Conservation (phyloP, 1,140 invertebrate genomes). For the Tyrophagus putrescentiae region DNA sequence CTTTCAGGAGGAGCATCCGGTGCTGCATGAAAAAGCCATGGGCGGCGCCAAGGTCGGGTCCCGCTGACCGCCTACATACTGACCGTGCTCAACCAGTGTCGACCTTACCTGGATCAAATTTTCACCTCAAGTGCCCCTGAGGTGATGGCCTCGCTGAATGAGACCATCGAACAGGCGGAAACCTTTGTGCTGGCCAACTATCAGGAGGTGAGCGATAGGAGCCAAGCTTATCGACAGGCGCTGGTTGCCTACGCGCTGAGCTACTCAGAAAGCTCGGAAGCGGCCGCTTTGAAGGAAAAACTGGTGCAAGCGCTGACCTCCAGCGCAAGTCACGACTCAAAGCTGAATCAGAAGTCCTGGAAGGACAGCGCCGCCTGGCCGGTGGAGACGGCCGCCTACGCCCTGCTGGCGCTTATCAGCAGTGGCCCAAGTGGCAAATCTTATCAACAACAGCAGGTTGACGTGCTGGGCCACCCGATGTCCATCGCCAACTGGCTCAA, state of each 20-base stretch:
- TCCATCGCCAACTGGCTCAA: conserved; percentile 34
- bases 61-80: conserved; percentile 27
- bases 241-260: conserved; percentile 25
- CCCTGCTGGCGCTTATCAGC: conserved; percentile 19
- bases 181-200: no score
- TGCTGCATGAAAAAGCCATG: conserved; percentile 32
- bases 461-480: conserved; percentile 12
- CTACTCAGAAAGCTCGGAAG: conserved; percentile 14
- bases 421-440: not conserved
- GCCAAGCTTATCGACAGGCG: no score
- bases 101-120: not conserved
- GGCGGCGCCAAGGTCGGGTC: conserved; percentile 26
- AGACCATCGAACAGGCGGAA: conserved; percentile 1
- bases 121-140: not conserved
- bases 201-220: no score
- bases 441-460: no score
- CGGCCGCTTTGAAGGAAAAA: not conserved
- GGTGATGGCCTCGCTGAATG: not conserved
- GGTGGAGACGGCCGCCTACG: conserved; percentile 22
- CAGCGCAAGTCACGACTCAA: not conserved
- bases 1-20: conserved; percentile 29
- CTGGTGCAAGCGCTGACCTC: not conserved
- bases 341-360: conserved; percentile 18
- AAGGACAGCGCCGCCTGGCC: conserved; percentile 3
- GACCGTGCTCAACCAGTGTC: conserved; percentile 25